These are phyloP conservation scores for Patella ulyssiponensis DNA, from an alignment of 2,888 invertebrate genomes.

Conservation along the genomic window DNA sequence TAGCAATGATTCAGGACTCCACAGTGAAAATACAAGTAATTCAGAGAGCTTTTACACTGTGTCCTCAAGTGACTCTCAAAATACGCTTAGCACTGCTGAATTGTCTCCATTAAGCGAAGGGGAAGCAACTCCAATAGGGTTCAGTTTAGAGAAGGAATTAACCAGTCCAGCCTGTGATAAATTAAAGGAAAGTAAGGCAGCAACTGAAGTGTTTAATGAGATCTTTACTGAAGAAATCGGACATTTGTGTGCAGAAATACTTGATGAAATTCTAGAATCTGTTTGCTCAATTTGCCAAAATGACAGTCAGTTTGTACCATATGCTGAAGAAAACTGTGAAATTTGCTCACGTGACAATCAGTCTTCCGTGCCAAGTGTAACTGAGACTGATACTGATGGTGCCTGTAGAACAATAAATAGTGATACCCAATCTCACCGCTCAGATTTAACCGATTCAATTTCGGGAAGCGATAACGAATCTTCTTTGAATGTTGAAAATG, in stretches of 20 bases:
- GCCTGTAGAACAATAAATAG: too few relatives aligned
- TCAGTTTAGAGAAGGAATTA: constrained; percentile 5
- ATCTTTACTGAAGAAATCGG: constrained; percentile 17
- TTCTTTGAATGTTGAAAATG: too few relatives aligned
- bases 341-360: background rate
- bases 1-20: constrained; percentile 65
- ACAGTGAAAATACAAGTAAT: constrained; percentile 63
- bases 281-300: constrained; percentile 6
- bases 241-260: constrained; percentile 35
- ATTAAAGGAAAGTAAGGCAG: background rate
- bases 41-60: constrained; percentile 53
- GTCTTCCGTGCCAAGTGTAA: background rate
- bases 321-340: background rate
- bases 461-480: too few relatives aligned
- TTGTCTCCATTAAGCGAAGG: background rate
- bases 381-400: too few relatives aligned
- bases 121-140: constrained; percentile 11
- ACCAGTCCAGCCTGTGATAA: constrained; percentile 5
- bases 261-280: constrained; percentile 27
- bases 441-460: too few relatives aligned
- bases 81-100: constrained; percentile 28
- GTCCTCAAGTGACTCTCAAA: constrained; percentile 42
- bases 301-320: background rate
- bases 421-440: too few relatives aligned
- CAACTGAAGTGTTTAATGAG: background rate